A percentile compares a stretch with the other conserved stretches of the same genome.
These are phyloP conservation scores for Urophycis tenuis DNA, from an alignment of 2,797 vertebrate genomes.

Conservation along the genomic window DNA sequence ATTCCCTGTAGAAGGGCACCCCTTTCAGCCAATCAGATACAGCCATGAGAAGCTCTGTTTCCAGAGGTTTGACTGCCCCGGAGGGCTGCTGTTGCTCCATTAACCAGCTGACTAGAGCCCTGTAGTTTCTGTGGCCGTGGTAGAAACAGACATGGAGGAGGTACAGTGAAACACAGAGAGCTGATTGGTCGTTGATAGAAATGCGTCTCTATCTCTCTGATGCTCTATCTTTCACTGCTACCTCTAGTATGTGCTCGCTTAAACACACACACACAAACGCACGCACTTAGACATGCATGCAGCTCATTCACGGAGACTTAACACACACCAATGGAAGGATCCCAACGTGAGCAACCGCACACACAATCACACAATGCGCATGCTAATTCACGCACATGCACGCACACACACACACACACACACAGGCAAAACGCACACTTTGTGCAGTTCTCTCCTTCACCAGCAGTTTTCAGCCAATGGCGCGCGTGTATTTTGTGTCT, in stretches of 20 bases:
- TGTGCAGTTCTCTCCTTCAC: conserved; percentile 48
- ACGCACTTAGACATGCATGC: neutral
- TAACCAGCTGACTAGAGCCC: neutral
- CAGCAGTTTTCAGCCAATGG: conserved; percentile 71
- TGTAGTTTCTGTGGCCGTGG: neutral
- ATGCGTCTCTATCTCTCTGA: neutral
- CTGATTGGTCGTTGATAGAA: neutral
- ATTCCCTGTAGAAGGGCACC: neutral
- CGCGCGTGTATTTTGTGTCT: conserved; percentile 55
- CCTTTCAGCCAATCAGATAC: neutral
- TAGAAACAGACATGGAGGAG: neutral
- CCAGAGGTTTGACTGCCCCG: neutral
- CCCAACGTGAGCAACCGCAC: neutral
- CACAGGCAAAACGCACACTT: neutral
- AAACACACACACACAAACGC: neutral
- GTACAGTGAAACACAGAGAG: neutral
- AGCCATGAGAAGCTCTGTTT: neutral
- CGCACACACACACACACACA: conserved; percentile 3
- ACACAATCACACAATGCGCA: neutral
- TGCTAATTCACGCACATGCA: neutral
- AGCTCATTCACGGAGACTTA: too few relatives aligned
- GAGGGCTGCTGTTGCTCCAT: neutral
- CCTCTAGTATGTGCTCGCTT: neutral
- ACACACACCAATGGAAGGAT: neutral
- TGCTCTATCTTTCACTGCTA: neutral